Base-by-base conservation (phyloP, 2,888 invertebrate species). In the Rhagium mordax region DNA sequence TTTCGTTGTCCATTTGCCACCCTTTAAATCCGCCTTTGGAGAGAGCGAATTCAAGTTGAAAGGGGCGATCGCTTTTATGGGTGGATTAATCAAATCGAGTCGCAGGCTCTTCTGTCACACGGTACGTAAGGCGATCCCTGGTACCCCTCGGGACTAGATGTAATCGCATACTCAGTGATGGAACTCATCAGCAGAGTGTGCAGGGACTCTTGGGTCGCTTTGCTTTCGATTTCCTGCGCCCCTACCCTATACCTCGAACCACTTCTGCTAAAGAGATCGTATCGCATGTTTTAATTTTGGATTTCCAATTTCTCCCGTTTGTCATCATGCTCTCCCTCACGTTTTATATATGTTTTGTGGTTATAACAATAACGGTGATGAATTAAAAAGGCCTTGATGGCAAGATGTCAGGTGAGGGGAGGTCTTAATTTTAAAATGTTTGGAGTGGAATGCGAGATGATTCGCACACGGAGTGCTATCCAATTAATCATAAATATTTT, bases 71-170 rank as follows among this genome's bases (percentile, higher is more conserved):
- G 83, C 83, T 83, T 84, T 83, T 83, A 83, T 82, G 81, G 81
- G 80, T 81, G 83, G 83, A 85, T 85, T 85, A 85, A 85, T 85
- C 85, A 85, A 84, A 85, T 85, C 82, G 84, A 83, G 82, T 84
- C 79, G 81, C 80, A 83, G 82, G 81, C 82, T 83, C 82, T 81
- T 77, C 83, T 84, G 83, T 85, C 84, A 85, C 84, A 82, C 81
- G 81, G 81, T 82, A 83, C 84, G 84, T 85, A 85, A 85, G 83
- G 84, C 82, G 84, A 85, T 84, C 83, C 82, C 78, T 77, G 73
- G 78, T 79, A 78, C 83, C 83, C 83, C 78, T 71, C 77, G 83
- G 81, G 83, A 82, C 79, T 74, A 74, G 81, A 82, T 84, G 83
- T 84, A 84, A 84, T 84, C 83, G 84, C 83, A 84, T 84, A 83